A percentile compares a stretch with the other conserved stretches of the same genome.
These are phyloP conservation scores for Lycia hirtaria DNA, from an alignment of 2,888 invertebrate genomes.

Conservation along the genomic window DNA sequence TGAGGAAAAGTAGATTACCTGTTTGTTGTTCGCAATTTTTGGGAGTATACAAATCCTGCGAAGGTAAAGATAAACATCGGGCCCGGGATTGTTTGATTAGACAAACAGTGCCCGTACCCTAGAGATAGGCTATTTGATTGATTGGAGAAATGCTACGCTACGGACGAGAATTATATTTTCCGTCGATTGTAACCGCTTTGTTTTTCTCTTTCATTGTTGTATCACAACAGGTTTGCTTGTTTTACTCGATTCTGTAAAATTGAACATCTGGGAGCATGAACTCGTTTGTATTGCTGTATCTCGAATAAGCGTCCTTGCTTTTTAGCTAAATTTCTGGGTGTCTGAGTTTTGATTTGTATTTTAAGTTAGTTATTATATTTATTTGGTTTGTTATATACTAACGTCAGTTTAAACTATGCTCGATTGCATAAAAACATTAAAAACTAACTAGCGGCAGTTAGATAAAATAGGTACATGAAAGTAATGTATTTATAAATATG, in stretches of 20 bases:
- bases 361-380: too few relatives aligned
- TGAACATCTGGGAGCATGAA: too few relatives aligned
- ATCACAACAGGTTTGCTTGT: not conserved
- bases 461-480: too few relatives aligned
- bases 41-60: constrained; percentile 29
- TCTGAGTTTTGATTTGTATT: too few relatives aligned
- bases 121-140: constrained; percentile 37
- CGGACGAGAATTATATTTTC: constrained; percentile 16
- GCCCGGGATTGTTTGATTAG: constrained; percentile 37
- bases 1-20: constrained; percentile 42
- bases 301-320: too few relatives aligned
- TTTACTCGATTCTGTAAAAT: too few relatives aligned
- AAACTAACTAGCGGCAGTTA: too few relatives aligned
- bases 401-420: too few relatives aligned
- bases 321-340: too few relatives aligned
- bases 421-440: too few relatives aligned
- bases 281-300: not conserved
- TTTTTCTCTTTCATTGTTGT: constrained; percentile 13
- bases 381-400: too few relatives aligned
- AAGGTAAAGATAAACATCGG: constrained; percentile 40
- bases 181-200: constrained; percentile 19
- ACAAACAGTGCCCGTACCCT: constrained; percentile 34
- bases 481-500: too few relatives aligned
- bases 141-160: constrained; percentile 31
- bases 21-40: constrained; percentile 40